Percentiles rank a stretch among this genome's conserved stretches.
Evolutionary conservation across 2,888 invertebrate genomes (phyloP).

Genomic region (Pollenia angustigena): DNA sequence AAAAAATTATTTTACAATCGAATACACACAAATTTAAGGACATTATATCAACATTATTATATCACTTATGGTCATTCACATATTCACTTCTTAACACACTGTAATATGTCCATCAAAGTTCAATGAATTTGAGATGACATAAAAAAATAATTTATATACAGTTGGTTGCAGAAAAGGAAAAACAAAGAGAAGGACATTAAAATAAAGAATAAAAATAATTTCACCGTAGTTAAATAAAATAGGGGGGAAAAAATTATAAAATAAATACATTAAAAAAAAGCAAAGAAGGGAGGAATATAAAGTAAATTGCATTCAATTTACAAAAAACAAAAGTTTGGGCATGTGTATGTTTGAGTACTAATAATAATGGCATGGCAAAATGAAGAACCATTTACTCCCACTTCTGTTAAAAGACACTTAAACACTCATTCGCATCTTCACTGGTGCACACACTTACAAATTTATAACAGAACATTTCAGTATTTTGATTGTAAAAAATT

Average conservation of each 20-base stretch:
- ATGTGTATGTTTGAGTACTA: constrained; percentile 15
- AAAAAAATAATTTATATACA: constrained; percentile 7
- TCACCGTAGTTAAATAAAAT: constrained; percentile 14
- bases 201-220: background rate
- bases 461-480: constrained; percentile 47
- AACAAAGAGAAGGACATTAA: background rate
- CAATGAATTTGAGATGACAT: constrained; percentile 63
- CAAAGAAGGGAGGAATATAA: constrained; percentile 1
- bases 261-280: constrained; percentile 12
- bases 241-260: background rate
- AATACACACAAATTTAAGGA: constrained; percentile 34
- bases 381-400: constrained; percentile 52
- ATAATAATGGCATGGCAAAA: constrained; percentile 51
- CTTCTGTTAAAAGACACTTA: constrained; percentile 43
- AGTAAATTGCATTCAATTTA: constrained; percentile 62
- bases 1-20: constrained; percentile 5
- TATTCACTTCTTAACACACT: constrained; percentile 40
- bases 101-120: constrained; percentile 68
- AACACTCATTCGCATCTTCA: constrained; percentile 33
- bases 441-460: background rate
- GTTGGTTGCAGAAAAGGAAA: background rate
- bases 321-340: constrained; percentile 21
- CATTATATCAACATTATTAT: constrained; percentile 11
- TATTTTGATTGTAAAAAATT: constrained; percentile 17
- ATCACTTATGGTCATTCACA: constrained; percentile 40